Evolutionary conservation across 2,797 vertebrate genomes (phyloP).

Genomic region (Diceros bicornis): DNA sequence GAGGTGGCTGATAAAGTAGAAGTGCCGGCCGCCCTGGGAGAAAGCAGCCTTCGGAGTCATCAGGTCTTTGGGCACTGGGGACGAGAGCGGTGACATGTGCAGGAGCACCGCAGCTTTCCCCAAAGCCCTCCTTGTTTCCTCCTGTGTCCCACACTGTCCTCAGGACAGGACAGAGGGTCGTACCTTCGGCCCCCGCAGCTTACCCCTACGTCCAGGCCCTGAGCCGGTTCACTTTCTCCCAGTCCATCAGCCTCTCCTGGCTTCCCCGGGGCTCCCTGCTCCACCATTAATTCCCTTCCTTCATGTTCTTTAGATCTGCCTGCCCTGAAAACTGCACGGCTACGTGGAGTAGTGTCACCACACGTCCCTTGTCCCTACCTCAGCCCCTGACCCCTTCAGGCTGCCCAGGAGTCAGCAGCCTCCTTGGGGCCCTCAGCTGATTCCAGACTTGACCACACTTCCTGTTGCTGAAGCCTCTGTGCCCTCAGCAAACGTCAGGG

Average conservation of each 20-base stretch:
- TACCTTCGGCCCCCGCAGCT: neutral
- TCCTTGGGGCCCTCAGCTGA: neutral
- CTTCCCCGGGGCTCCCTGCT: neutral
- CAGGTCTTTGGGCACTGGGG: neutral
- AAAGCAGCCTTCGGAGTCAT: neutral
- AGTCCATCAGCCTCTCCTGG: neutral
- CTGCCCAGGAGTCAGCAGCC: neutral
- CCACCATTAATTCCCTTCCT: neutral
- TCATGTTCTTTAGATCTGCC: neutral
- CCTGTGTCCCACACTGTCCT: neutral
- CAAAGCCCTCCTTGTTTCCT: too few relatives aligned
- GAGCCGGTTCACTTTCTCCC: neutral
- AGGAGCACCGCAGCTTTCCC: neutral
- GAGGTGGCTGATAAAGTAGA: neutral
- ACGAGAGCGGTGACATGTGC: fast-evolving
- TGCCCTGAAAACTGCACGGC: neutral
- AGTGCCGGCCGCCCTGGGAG: neutral
- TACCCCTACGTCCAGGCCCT: neutral
- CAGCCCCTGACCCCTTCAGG: neutral
- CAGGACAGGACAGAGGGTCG: neutral
- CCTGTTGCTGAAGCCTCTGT: neutral
- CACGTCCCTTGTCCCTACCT: neutral
- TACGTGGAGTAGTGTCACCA: neutral
- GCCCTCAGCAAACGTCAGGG: too few relatives aligned
- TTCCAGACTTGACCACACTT: neutral